Conservation (phyloP, 2,797 vertebrate genomes). For the Rousettus madagascariensis region DNA sequence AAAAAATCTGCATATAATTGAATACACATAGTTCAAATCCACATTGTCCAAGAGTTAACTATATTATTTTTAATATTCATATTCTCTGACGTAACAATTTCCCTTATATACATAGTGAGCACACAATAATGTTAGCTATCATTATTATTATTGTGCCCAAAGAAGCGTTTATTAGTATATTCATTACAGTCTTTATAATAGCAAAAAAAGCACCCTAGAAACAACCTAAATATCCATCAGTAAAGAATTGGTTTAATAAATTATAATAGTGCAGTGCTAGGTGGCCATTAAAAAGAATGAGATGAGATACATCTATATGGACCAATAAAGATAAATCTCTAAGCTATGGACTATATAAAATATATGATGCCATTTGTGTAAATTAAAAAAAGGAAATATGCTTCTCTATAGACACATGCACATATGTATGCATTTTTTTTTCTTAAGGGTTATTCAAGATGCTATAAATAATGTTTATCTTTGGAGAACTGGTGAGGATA, state of each 20-base stretch:
- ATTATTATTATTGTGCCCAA: not conserved
- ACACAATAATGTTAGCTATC: not conserved
- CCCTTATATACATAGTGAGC: not conserved
- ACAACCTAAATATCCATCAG: not conserved
- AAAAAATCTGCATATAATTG: not conserved
- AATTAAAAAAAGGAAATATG: constrained; percentile 22
- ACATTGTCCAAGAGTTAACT: not conserved
- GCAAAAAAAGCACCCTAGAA: not conserved
- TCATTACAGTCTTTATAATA: not conserved
- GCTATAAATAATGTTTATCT: not conserved
- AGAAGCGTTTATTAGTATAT: not conserved
- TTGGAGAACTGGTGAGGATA: constrained; percentile 26
- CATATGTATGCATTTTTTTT: not conserved
- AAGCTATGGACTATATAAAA: constrained; percentile 34
- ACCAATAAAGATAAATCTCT: not conserved
- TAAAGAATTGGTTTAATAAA: not conserved
- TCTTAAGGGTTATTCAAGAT: constrained; percentile 14
- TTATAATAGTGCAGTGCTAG: not conserved
- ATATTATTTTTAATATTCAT: not conserved
- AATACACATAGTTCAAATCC: not conserved
- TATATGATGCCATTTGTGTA: not conserved
- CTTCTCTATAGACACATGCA: not conserved
- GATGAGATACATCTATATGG: not conserved
- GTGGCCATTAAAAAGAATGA: not conserved
- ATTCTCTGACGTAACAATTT: not conserved